phyloP scores from a whole-genome alignment of 2,797 vertebrate species.

The Urosaurus nigricauda region DNA sequence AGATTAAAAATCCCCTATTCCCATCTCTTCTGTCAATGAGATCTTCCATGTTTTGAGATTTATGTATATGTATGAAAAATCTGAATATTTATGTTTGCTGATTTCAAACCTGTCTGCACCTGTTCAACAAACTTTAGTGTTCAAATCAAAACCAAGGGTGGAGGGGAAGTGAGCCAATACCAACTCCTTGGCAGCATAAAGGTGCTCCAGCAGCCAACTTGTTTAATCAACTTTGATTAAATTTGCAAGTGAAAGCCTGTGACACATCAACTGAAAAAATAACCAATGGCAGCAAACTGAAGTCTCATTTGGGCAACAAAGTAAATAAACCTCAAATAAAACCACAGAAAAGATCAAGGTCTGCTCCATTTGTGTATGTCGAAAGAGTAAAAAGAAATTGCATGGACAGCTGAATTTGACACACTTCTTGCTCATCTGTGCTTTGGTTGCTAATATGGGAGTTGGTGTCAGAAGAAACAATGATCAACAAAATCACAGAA shows the following conservation, averaged over 20 bases:
- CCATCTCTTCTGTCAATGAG: background rate
- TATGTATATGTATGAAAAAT: background rate
- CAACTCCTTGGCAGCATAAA: background rate
- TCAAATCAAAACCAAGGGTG: background rate
- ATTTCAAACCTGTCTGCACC: background rate
- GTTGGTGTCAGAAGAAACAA: background rate
- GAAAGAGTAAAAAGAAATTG: slow-evolving; percentile 6
- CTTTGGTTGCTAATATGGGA: background rate
- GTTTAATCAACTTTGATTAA: no score
- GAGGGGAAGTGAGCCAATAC: background rate
- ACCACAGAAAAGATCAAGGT: background rate
- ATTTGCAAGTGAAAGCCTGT: no score
- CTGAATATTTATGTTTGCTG: background rate
- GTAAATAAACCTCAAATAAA: background rate
- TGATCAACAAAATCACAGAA: background rate
- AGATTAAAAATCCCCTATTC: no score
- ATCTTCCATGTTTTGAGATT: background rate
- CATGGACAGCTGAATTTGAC: slow-evolving; percentile 5
- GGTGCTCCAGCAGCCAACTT: background rate
- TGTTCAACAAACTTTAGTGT: background rate
- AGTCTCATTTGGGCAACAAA: background rate
- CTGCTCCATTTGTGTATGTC: background rate
- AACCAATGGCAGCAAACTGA: background rate
- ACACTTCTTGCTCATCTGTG: slow-evolving; percentile 8
- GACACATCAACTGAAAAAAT: background rate